These are phyloP conservation scores for Aulostomus chinensis DNA, from an alignment of 2,797 vertebrate genomes.

Conservation along the genomic window DNA sequence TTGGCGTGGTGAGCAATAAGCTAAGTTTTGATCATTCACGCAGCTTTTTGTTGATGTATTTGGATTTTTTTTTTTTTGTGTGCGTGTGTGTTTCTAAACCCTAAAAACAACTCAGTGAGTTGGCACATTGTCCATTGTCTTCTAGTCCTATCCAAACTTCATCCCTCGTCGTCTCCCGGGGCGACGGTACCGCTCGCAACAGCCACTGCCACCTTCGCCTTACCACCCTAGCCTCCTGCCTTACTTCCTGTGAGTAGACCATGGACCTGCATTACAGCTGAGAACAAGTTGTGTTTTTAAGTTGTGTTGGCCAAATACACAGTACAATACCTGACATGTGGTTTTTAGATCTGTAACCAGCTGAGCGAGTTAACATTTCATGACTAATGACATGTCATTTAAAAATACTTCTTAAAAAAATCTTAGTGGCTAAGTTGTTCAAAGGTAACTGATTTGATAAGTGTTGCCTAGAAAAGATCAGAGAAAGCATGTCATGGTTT, in stretches of 20 bases:
- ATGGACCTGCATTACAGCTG: background rate
- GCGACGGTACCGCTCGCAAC: constrained; percentile 93
- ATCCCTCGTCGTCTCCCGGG: constrained; percentile 94
- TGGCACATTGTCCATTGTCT: constrained; percentile 10
- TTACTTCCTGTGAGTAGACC: constrained; percentile 94
- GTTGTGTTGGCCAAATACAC: background rate
- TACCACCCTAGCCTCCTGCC: constrained; percentile 97
- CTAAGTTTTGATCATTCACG: background rate
- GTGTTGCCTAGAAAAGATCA: background rate
- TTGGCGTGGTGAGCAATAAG: constrained; percentile 90
- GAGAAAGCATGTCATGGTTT: no score
- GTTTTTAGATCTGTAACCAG: no score
- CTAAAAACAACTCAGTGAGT: no score
- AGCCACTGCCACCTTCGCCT: constrained; percentile 91
- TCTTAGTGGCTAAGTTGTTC: background rate
- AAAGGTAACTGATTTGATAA: background rate
- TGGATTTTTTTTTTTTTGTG: background rate
- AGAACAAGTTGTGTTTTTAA: background rate
- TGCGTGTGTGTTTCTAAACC: no score
- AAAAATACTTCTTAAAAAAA: no score
- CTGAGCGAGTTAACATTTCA: no score
- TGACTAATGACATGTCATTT: no score
- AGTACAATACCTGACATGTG: background rate
- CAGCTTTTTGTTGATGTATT: background rate
- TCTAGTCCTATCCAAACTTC: constrained; percentile 93